Conservation (phyloP, 2,797 vertebrate species). For the Avahi laniger region DNA sequence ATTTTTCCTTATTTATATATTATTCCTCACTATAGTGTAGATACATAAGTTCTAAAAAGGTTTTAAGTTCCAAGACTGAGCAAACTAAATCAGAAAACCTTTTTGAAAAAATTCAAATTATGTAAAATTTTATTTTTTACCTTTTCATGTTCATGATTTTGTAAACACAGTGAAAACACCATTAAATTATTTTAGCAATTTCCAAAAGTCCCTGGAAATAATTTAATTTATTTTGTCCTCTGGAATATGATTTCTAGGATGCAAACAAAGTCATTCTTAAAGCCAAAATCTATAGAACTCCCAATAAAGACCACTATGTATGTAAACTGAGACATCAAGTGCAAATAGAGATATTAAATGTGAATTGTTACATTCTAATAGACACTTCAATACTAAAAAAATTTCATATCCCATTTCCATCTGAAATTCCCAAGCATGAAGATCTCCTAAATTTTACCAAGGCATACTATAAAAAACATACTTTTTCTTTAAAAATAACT, state of each 20-base stretch:
- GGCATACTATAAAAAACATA: background rate
- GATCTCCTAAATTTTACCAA: background rate
- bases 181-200: constrained; percentile 17
- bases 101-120: background rate
- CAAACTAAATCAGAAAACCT: background rate
- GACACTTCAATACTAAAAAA: background rate
- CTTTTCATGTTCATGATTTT: background rate
- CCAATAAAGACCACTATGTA: background rate
- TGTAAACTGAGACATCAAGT: background rate
- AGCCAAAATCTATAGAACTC: background rate
- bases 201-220: background rate
- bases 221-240: constrained; percentile 33
- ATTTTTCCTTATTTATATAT: background rate
- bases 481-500: background rate
- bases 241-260: background rate
- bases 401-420: background rate
- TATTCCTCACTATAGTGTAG: background rate
- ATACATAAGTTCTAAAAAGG: background rate
- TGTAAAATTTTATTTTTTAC: background rate
- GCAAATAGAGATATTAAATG: background rate
- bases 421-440: background rate
- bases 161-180: background rate
- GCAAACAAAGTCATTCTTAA: background rate
- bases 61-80: background rate
- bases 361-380: background rate